phyloP scores from a whole-genome alignment of 2,888 invertebrate genomes.

The Odiellus spinosus region DNA sequence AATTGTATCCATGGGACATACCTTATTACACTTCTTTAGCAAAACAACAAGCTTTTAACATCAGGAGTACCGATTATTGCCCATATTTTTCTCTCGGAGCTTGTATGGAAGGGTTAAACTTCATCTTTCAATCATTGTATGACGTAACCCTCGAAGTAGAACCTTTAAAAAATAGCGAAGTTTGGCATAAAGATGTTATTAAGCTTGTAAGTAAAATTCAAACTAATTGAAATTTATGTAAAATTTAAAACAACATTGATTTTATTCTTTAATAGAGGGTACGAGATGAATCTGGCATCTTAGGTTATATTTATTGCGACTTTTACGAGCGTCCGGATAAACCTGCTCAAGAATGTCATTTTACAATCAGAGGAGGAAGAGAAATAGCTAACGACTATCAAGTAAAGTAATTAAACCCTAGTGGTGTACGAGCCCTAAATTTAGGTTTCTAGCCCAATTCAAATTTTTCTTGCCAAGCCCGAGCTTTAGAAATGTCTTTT shows the following conservation, averaged over 20 bases:
- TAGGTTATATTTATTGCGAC: constrained; percentile 95
- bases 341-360: constrained; percentile 95
- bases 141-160: constrained; percentile 59
- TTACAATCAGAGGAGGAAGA: constrained; percentile 90
- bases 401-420: constrained; percentile 25
- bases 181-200: constrained; percentile 74
- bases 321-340: constrained; percentile 82
- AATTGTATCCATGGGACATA: constrained; percentile 57
- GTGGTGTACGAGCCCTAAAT: no score
- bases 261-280: constrained; percentile 40
- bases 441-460: no score
- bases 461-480: no score
- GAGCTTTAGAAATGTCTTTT: no score
- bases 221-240: neutral
- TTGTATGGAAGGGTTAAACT: constrained; percentile 93
- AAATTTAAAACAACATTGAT: neutral
- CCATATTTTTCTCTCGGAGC: constrained; percentile 81
- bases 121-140: constrained; percentile 64
- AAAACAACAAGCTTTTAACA: constrained; percentile 22
- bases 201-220: constrained; percentile 44
- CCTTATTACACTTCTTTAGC: constrained; percentile 48
- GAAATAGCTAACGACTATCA: constrained; percentile 65
- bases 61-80: constrained; percentile 28
- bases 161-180: constrained; percentile 58
- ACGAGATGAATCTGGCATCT: constrained; percentile 57